A percentile compares a stretch with the other conserved stretches of the same genome.
phyloP scores from a whole-genome alignment of 2,797 vertebrate species.

The Novumbra hubbsi region DNA sequence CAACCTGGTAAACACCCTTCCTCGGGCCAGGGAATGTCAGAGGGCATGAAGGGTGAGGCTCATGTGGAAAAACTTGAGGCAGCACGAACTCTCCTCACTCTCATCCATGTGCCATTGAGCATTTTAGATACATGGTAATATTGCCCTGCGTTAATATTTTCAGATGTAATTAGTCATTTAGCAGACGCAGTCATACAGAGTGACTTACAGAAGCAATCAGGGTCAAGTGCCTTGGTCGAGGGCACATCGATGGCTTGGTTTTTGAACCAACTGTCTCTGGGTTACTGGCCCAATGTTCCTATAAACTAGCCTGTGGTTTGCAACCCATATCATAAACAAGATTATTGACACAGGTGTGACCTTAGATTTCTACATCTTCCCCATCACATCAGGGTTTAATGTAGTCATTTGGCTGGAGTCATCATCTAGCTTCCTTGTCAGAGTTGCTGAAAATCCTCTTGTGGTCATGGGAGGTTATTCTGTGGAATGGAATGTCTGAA shows the following conservation, averaged over 20 bases:
- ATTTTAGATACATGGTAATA: not conserved
- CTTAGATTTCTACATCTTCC: not conserved
- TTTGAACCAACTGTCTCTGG: too few relatives aligned
- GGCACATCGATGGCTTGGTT: too few relatives aligned
- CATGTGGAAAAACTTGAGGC: not conserved
- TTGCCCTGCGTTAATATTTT: too few relatives aligned
- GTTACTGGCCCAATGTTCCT: too few relatives aligned
- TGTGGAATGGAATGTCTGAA: not conserved
- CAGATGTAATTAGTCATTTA: too few relatives aligned
- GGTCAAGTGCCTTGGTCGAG: too few relatives aligned
- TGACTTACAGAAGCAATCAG: too few relatives aligned
- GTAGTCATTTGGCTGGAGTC: not conserved
- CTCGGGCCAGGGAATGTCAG: constrained; percentile 38
- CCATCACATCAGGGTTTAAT: not conserved
- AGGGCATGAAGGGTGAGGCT: not conserved
- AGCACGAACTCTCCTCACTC: not conserved
- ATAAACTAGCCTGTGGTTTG: too few relatives aligned
- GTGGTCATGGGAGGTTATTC: constrained; percentile 21
- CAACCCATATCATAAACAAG: too few relatives aligned
- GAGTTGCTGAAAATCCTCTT: constrained; percentile 28
- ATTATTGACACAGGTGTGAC: not conserved
- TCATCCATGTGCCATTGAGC: not conserved
- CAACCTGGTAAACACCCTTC: constrained; percentile 47
- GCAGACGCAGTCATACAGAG: too few relatives aligned
- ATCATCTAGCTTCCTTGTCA: constrained; percentile 4